Base-by-base conservation (phyloP, 2,797 vertebrate genomes). In the Trachops cirrhosus region DNA sequence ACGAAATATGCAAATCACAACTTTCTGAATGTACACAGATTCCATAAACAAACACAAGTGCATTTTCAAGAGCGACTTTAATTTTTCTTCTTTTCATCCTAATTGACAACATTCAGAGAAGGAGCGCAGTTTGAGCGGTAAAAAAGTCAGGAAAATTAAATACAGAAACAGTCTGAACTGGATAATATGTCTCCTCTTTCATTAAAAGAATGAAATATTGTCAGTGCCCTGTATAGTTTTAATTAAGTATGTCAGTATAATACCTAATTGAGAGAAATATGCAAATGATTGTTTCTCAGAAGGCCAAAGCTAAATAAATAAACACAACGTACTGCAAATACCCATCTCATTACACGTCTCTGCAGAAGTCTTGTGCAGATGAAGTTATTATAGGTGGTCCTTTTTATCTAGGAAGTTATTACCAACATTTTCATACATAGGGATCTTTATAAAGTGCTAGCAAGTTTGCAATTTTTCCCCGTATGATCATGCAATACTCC, bases 201-300 rank as follows among this genome's bases (percentile, higher is more conserved):
- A 97, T 96, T 98, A 96, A 93, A 97, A 97, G 89, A 97, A 97
- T 96, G 73, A 98, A 97, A 86, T 90, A 92, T 97, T 98, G 87
- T 96, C 96, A 95, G 46, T 97, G 96, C 52, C 96, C 95, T 98
- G 98, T 97, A 96, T 97, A 94, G 73, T 90, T 98, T 97, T 98
- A 98, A 97, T 98, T 97, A 97, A 96, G 90, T 95, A 86, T 94
- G 88, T 96, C 86, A 95, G 91, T 93, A 97, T 97, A 96, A 97
- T 97, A 95, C 57, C 98, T 98, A 96, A 95, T 91, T 97, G 94
- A 97, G 79, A 95, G 96, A 91, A 98, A 96, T 96, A 98, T 98
- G 96, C 57, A 97, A 98, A 97, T 98, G 86, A 97, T 70, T 77
- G 68, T 92, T 97, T 88, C 97, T 97, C 96, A 93, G 95, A 94